Evolutionary conservation across 2,797 vertebrate species (phyloP), one percentile per base, ranked within the genome.

Genomic region (Poeciliopsis gracilis): DNA sequence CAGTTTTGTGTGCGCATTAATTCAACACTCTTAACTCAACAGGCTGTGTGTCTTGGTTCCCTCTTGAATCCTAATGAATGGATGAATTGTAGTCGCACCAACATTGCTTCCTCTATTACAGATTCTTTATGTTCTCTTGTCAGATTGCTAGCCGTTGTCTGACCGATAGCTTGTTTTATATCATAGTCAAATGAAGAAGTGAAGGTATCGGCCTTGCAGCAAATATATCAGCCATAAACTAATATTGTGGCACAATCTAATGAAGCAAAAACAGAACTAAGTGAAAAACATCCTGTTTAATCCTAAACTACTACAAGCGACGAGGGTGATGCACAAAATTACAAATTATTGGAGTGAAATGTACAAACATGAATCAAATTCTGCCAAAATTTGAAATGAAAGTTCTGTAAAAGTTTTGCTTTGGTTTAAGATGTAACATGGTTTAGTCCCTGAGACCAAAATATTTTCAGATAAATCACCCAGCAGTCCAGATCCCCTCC

Each of bases 51-150:
- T 70, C 28, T 30, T 4, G 0, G 51, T 73, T 73, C 28, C 43
- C 20, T 9, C 49, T 53, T 77, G 33, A 33, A 33, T 80, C 82
- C n/a, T 59, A 61, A 51, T 73, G 33, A 63, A 73, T 49, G 43
- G 18, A 12, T 28, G 38, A 73, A 28, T 63, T 61, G 46, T 77
- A 55, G 61, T 33, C 8, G 67, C 9, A 0, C 33, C 11, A 53
- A 41, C 16, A n/a, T 51, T 70, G 41, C 45, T 81, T 79, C 77
- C 47, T 80, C 47, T 74, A 70, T 73, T 77, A 53, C 71, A 76
- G 53, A 45, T 66, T 72, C 81, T 84, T 76, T 5, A 30, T 86
- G 86, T 88, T 85, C 84, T 77, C 75, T 43, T 81, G 23, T 53
- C 23, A 53, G 23, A 53, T 53, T 57, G 11, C 25, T 57, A 12